Conservation (phyloP, 2,797 vertebrate species). For the Ambastaia sidthimunki region DNA sequence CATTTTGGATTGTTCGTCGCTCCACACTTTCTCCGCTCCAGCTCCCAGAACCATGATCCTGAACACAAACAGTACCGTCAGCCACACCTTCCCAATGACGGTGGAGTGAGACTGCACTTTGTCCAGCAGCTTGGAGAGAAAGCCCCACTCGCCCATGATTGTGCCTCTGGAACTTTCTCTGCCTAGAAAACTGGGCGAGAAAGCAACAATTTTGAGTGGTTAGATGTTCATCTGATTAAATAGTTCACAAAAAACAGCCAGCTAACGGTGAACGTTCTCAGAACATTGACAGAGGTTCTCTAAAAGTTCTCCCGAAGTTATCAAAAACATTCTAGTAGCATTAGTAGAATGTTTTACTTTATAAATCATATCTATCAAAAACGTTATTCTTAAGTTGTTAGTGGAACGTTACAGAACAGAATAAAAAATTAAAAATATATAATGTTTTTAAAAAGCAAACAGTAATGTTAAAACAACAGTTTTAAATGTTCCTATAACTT, state of each 20-base stretch:
- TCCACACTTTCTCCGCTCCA: slow-evolving; percentile 92
- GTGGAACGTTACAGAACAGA: no score
- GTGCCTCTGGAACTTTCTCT: neutral
- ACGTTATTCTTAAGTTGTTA: no score
- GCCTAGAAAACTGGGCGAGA: neutral
- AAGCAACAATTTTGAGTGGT: neutral
- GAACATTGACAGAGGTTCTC: no score
- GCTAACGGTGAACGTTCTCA: neutral
- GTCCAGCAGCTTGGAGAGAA: slow-evolving; percentile 76
- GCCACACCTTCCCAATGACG: slow-evolving; percentile 95
- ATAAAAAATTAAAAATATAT: no score
- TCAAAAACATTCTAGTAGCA: no score
- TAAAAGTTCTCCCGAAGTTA: no score
- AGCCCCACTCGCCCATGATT: slow-evolving; percentile 79
- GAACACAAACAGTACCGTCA: slow-evolving; percentile 94
- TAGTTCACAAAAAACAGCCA: neutral
- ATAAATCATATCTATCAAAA: no score
- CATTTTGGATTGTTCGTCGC: slow-evolving; percentile 94
- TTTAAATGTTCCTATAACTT: no score
- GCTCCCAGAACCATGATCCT: slow-evolving; percentile 93
- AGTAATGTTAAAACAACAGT: no score
- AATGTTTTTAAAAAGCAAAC: no score
- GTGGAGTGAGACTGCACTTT: slow-evolving; percentile 82
- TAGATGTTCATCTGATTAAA: neutral
- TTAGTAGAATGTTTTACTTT: no score